phyloP scores from a whole-genome alignment of 2,888 invertebrate genomes.

The Drosophila nigritarsus region DNA sequence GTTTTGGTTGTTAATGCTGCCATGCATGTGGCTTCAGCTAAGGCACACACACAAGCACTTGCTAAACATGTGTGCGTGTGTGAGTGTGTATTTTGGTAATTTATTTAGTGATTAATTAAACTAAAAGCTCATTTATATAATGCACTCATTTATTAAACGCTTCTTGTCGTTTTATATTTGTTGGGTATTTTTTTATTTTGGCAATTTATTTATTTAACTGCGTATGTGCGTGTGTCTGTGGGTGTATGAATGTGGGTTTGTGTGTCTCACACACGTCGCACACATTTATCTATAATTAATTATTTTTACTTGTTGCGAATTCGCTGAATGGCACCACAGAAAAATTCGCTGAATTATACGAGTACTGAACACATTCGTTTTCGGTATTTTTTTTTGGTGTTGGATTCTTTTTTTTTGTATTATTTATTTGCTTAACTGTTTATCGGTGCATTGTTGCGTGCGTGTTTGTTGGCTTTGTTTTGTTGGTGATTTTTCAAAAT shows the following conservation, averaged over 20 bases:
- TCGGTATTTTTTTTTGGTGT: constrained; percentile 18
- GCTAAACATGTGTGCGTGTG: constrained; percentile 24
- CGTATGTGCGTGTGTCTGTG: constrained; percentile 5
- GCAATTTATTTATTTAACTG: constrained; percentile 44
- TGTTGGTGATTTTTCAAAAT: background rate
- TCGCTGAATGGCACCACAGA: constrained; percentile 34
- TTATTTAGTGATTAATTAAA: constrained; percentile 77
- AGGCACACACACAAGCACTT: constrained; percentile 29
- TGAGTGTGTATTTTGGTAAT: constrained; percentile 38
- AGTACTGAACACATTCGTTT: constrained; percentile 55
- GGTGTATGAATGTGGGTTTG: constrained; percentile 15
- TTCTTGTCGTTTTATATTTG: constrained; percentile 26
- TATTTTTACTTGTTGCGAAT: constrained; percentile 67
- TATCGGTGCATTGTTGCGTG: constrained; percentile 36
- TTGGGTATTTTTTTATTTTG: constrained; percentile 25
- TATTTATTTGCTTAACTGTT: constrained; percentile 42
- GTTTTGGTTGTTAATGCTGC: constrained; percentile 43
- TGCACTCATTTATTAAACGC: constrained; percentile 70
- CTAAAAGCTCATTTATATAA: constrained; percentile 79
- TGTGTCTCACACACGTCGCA: constrained; percentile 54
- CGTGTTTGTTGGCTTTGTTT: constrained; percentile 18
- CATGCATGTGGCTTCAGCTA: constrained; percentile 51
- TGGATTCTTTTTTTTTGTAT: constrained; percentile 6
- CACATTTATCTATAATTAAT: constrained; percentile 75
- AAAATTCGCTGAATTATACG: constrained; percentile 53